Conservation (phyloP, 2,888 invertebrate species). For the Drosophila limbata region DNA sequence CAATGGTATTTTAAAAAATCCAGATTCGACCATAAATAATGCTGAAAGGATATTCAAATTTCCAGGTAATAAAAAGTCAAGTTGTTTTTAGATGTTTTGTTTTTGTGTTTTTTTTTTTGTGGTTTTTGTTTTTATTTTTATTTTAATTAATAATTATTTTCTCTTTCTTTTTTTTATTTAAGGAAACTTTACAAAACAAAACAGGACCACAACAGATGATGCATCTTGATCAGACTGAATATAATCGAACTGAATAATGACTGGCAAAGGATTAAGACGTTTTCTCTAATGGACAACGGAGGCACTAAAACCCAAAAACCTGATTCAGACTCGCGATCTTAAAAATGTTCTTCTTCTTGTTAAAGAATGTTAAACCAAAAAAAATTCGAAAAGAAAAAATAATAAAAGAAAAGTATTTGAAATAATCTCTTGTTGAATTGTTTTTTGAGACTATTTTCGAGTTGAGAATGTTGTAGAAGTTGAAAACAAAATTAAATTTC, state of each 20-base stretch:
- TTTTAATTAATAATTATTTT: slow-evolving; percentile 74
- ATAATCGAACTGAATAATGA: slow-evolving; percentile 70
- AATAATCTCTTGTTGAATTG: slow-evolving; percentile 8
- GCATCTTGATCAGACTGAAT: slow-evolving; percentile 71
- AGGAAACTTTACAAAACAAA: slow-evolving; percentile 83
- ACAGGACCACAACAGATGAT: slow-evolving; percentile 79
- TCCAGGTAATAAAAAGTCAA: slow-evolving; percentile 38
- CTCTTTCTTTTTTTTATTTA: slow-evolving; percentile 68
- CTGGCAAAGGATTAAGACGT: slow-evolving; percentile 67
- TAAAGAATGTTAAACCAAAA: slow-evolving; percentile 1
- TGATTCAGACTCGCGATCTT: slow-evolving; percentile 49
- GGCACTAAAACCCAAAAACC: slow-evolving; percentile 77
- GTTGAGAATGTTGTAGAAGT: slow-evolving; percentile 39
- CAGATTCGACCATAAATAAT: no score
- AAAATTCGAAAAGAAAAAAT: slow-evolving; percentile 27
- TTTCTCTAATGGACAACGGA: slow-evolving; percentile 71
- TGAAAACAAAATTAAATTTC: slow-evolving; percentile 72
- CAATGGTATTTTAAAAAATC: no score
- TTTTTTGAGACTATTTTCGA: slow-evolving; percentile 22
- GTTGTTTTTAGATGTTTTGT: slow-evolving; percentile 68
- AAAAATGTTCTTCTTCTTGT: slow-evolving; percentile 30
- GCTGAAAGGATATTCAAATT: not conserved
- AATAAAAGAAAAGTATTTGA: slow-evolving; percentile 26
- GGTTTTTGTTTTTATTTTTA: slow-evolving; percentile 67
- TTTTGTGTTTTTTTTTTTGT: slow-evolving; percentile 61